A percentile compares a stretch with the other conserved stretches of the same genome.
Evolutionary conservation across 1,140 invertebrate genomes (phyloP).

Genomic region (Drusus annulatus): DNA sequence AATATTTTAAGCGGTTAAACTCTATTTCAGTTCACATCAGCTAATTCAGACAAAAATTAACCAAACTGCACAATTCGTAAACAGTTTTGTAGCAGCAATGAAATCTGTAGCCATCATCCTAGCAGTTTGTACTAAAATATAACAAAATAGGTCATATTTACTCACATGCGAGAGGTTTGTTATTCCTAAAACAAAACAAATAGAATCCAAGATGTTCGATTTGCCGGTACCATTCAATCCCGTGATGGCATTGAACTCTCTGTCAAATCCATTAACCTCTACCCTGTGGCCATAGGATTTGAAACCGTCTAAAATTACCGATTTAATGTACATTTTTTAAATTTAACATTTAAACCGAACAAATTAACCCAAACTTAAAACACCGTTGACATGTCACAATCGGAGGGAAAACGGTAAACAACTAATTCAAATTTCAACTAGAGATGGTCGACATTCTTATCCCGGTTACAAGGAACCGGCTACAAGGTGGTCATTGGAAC

Average conservation of each 20-base stretch:
- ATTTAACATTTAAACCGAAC: constrained; percentile 16
- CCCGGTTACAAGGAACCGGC: too few relatives aligned
- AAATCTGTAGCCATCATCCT: too few relatives aligned
- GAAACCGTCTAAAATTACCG: constrained; percentile 96
- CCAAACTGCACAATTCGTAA: too few relatives aligned
- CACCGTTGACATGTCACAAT: constrained; percentile 13
- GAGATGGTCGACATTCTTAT: too few relatives aligned
- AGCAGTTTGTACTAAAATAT: too few relatives aligned
- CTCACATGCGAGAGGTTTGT: constrained; percentile 93
- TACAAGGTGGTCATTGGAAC: too few relatives aligned
- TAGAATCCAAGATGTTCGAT: constrained; percentile 98
- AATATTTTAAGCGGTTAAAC: too few relatives aligned
- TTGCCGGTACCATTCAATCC: constrained; percentile 99
- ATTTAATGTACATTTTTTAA: constrained; percentile 91
- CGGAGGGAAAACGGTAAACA: constrained; percentile 31
- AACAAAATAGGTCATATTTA: constrained; percentile 35
- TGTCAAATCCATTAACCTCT: constrained; percentile 95
- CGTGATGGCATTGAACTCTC: constrained; percentile 98
- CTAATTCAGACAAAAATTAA: too few relatives aligned
- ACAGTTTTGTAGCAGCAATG: too few relatives aligned
- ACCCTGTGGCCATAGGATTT: constrained; percentile 97
- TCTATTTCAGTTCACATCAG: too few relatives aligned
- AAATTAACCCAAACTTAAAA: background rate
- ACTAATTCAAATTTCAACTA: constrained; percentile 29
- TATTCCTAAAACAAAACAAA: constrained; percentile 98